These are phyloP conservation scores for Bhutanitis thaidina DNA, from an alignment of 2,888 invertebrate species.

Conservation along the genomic window DNA sequence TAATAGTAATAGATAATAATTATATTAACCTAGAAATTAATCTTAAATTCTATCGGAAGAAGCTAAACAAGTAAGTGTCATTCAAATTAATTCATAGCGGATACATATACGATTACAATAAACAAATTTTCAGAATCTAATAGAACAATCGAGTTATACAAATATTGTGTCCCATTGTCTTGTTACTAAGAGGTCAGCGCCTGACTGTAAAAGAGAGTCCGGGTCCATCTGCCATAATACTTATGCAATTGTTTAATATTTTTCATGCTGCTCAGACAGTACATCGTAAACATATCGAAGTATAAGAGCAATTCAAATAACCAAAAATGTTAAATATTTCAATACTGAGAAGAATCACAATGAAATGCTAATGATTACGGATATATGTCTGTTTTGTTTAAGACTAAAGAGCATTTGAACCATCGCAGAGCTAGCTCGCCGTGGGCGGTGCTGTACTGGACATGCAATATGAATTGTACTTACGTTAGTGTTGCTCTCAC, in stretches of 20 bases:
- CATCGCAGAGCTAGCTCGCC: constrained; percentile 47
- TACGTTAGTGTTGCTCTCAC: constrained; percentile 40
- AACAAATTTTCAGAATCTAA: constrained; percentile 20
- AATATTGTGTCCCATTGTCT: constrained; percentile 46
- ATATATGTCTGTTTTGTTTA: constrained; percentile 24
- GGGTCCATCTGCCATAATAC: constrained; percentile 53
- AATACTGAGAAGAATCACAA: constrained; percentile 8
- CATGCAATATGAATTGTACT: constrained; percentile 70
- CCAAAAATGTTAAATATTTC: neutral
- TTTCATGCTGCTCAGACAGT: constrained; percentile 37
- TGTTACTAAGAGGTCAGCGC: constrained; percentile 40
- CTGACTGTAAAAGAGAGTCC: constrained; percentile 45
- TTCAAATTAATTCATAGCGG: no score
- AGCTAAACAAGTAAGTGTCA: no score
- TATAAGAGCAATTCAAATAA: neutral
- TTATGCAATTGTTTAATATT: constrained; percentile 73
- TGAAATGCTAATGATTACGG: constrained; percentile 10
- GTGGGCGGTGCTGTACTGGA: constrained; percentile 70
- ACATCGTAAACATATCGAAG: neutral
- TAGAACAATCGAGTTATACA: constrained; percentile 28
- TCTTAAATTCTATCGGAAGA: no score
- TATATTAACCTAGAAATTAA: no score
- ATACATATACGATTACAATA: neutral
- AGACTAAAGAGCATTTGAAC: constrained; percentile 36
- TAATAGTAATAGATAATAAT: no score